Conservation (phyloP, 2,797 vertebrate species). For the Acropternis orthonyx region DNA sequence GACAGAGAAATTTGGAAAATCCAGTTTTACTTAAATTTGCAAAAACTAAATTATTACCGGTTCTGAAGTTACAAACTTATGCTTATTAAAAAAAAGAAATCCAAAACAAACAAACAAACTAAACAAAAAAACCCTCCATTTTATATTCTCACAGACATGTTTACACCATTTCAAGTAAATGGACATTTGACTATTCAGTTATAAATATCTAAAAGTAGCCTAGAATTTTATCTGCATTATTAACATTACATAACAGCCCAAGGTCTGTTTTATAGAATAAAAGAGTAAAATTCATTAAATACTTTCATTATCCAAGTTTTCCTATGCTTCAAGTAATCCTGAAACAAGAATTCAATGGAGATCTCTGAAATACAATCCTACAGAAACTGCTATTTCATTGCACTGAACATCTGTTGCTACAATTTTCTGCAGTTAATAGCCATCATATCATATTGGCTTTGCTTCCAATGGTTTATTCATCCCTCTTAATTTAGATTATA, state of each 20-base stretch:
- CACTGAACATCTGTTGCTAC: neutral
- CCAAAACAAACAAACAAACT: neutral
- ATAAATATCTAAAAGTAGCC: neutral
- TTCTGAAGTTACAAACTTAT: neutral
- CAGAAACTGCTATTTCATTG: neutral
- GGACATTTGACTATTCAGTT: neutral
- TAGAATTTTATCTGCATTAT: neutral
- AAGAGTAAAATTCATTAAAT: neutral
- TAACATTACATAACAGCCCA: neutral
- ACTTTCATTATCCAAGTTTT: neutral
- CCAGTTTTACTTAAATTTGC: neutral
- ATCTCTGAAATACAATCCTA: neutral
- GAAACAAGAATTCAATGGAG: neutral
- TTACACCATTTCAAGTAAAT: neutral
- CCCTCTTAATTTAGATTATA: neutral
- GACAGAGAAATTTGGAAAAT: neutral
- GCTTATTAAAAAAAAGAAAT: neutral
- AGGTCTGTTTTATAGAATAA: neutral
- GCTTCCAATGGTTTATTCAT: neutral
- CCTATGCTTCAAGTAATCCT: neutral
- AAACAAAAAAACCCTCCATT: neutral
- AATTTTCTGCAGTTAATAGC: neutral
- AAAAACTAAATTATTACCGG: neutral
- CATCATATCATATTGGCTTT: neutral
- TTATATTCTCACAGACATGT: neutral